Evolutionary conservation across 2,888 invertebrate species (phyloP), one percentile per base, ranked within the genome.

Genomic region (Eudemis profundana): DNA sequence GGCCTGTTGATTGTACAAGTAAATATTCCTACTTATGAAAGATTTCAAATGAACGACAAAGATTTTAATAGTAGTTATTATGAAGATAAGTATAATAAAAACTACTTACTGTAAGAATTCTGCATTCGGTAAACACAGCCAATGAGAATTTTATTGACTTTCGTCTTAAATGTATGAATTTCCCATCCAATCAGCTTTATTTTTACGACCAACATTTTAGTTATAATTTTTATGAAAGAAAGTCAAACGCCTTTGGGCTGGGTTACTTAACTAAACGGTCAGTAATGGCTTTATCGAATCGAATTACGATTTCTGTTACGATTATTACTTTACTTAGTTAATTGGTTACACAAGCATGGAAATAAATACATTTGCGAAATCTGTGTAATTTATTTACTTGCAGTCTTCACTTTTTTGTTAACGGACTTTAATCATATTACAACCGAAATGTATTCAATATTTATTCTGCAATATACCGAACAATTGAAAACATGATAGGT

Each of bases 241-340:
- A 56, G 29, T 54, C 17, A 56, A 56, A 27, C 56, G 19, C 7
- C 29, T 17, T 19, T 19, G n/a, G 27, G 1, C 17, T 33, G 2
- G 33, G 42, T 56, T 23, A 42, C 42, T 56, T 44, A 56, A 33
- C 33, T 2, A 33, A 56, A 42, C 42, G 56, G 12, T 15, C 15
- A 42, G n/a, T 23, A 56, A 56, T 29, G 42, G 4, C 56, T 29
- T 29, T 29, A 56, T 56, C 56, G 56, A 56, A 56, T 56, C 56
- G 17, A 42, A 54, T 54, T 40, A 54, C 42, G 42, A 27, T 42
- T 44, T 29, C 56, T 29, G 56, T 44, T 42, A 56, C 29, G 42
- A 56, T 44, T 56, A 54, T 56, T 44, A 42, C 44, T 46, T 46
- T 46, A 46, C 56, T 56, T 29, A 56, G n/a, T 19, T 29, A 12